A percentile compares a stretch with the other conserved stretches of the same genome.
Evolutionary conservation across 1,140 invertebrate genomes (phyloP).

Genomic region (Papilio helenus): DNA sequence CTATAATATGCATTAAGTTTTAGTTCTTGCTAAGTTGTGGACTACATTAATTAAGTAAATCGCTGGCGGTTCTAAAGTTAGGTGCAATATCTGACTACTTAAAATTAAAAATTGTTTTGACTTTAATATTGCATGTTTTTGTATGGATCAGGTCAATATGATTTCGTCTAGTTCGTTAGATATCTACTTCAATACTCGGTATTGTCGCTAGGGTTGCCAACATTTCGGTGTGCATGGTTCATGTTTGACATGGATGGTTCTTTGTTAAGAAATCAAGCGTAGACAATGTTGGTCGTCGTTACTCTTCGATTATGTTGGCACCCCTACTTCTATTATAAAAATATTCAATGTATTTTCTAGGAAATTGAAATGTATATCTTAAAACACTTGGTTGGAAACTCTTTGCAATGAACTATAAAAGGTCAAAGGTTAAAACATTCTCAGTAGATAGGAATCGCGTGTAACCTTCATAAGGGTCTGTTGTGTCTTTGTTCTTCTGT

Average conservation of each 20-base stretch:
- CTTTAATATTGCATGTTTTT: too few species aligned
- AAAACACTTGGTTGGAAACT: neutral
- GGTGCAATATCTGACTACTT: too few species aligned
- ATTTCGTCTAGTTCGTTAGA: neutral
- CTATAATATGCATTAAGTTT: too few species aligned
- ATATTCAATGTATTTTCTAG: neutral
- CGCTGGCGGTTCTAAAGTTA: too few species aligned
- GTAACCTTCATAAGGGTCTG: constrained; percentile 5
- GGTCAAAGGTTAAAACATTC: constrained; percentile 19
- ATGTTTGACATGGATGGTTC: neutral
- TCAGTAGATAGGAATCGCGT: neutral
- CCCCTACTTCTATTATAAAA: neutral
- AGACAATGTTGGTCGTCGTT: neutral
- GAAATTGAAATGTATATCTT: neutral
- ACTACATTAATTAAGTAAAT: too few species aligned
- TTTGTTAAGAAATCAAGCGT: too few species aligned
- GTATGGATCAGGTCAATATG: neutral
- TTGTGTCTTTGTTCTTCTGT: neutral
- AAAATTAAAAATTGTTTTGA: too few species aligned
- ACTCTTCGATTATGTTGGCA: neutral
- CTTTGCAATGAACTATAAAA: neutral
- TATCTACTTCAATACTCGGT: neutral
- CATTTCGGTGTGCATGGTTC: neutral
- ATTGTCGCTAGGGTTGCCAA: neutral
- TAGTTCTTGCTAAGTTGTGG: too few species aligned